Percentiles rank a stretch among this genome's conserved stretches.
Evolutionary conservation across 2,113 vertebrate species (phyloP).

Genomic region (Silurus glanis): DNA sequence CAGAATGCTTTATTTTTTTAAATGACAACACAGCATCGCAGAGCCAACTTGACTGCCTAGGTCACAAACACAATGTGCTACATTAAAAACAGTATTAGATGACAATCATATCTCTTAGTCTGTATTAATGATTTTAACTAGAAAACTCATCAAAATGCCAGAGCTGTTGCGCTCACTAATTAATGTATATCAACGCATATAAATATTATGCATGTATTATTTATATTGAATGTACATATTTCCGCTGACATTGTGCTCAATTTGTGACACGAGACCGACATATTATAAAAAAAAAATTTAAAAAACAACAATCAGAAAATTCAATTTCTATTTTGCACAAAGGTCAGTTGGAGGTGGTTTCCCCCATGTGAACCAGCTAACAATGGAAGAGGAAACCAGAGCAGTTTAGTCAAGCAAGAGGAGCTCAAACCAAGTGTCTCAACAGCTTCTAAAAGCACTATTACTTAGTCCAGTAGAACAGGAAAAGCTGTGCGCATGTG

Average conservation of each 20-base stretch:
- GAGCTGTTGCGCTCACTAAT: background rate
- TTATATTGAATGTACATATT: background rate
- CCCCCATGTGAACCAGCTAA: conserved; percentile 42
- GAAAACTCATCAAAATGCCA: background rate
- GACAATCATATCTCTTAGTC: background rate
- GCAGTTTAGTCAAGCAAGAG: conserved; percentile 14
- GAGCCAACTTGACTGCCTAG: background rate
- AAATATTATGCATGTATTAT: background rate
- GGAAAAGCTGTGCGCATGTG: conserved; percentile 35
- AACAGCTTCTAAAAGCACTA: conserved; percentile 38
- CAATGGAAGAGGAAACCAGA: conserved; percentile 27
- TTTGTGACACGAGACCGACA: background rate
- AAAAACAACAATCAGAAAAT: too few relatives aligned
- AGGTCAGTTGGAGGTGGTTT: conserved; percentile 48
- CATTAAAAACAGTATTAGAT: background rate
- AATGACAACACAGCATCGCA: background rate
- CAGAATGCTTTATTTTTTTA: background rate
- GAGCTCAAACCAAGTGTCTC: conserved; percentile 26
- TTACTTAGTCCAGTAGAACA: conserved; percentile 38
- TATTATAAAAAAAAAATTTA: too few relatives aligned
- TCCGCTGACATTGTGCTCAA: background rate
- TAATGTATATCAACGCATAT: too few relatives aligned
- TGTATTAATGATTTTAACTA: background rate
- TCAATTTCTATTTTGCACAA: conserved; percentile 51
- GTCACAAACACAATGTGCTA: background rate